A percentile compares a stretch with the other conserved stretches of the same genome.
Evolutionary conservation across 1,140 invertebrate species (phyloP).

Genomic region (Atta colombica): DNA sequence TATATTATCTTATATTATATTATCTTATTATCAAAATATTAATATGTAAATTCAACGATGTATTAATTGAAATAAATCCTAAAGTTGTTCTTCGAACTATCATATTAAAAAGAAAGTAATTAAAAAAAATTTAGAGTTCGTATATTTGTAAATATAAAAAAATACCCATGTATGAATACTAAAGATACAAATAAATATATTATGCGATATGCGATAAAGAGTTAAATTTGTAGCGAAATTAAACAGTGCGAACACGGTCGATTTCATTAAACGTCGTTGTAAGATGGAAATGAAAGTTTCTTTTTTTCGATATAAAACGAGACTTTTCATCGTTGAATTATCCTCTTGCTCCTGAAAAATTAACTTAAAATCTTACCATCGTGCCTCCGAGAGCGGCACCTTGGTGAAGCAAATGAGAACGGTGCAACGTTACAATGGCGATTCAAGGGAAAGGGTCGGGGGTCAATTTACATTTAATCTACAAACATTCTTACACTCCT

Average conservation of each 20-base stretch:
- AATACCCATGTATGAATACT: neutral
- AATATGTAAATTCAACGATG: constrained; percentile 16
- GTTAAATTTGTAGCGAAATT: constrained; percentile 39
- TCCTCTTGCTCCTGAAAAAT: constrained; percentile 56
- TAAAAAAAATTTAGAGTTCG: neutral
- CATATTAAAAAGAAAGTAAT: neutral
- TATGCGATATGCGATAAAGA: neutral
- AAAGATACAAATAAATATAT: neutral
- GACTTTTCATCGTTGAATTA: constrained; percentile 63
- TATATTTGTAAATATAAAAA: neutral
- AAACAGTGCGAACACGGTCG: constrained; percentile 20
- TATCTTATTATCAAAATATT: neutral
- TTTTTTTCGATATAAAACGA: constrained; percentile 53
- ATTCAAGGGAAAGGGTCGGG: neutral
- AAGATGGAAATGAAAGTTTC: constrained; percentile 54
- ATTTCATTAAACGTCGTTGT: constrained; percentile 54
- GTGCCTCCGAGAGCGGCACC: constrained; percentile 46
- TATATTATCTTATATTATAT: neutral
- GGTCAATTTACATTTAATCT: constrained; percentile 64
- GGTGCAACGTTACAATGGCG: constrained; percentile 58
- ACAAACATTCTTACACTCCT: constrained; percentile 61
- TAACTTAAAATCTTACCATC: constrained; percentile 62
- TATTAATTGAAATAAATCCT: neutral
- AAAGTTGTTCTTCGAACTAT: neutral
- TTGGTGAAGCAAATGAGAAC: constrained; percentile 47